Percentiles rank a stretch among this genome's conserved stretches.
Evolutionary conservation across 1,140 invertebrate genomes (phyloP).

Genomic region (Hyles euphorbiae): DNA sequence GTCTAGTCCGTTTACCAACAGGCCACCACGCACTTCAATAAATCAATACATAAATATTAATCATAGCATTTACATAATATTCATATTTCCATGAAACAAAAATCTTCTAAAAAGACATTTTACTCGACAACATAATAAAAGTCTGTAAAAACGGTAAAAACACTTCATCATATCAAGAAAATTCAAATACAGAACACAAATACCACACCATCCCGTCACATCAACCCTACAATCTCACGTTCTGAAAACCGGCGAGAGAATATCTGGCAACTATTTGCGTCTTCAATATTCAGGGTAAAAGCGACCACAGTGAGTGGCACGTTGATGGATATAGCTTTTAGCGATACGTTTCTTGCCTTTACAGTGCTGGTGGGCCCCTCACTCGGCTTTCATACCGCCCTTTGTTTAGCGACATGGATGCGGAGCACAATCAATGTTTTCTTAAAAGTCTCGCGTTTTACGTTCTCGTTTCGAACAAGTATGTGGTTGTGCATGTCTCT

Average conservation of each 20-base stretch:
- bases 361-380: constrained; percentile 16
- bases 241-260: constrained; percentile 2
- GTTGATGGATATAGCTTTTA: constrained; percentile 39
- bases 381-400: constrained; percentile 21
- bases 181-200: too few relatives aligned
- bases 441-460: constrained; percentile 16
- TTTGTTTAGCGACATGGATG: constrained; percentile 34
- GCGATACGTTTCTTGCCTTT: constrained; percentile 39
- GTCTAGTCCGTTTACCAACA: too few relatives aligned
- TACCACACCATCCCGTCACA: background rate
- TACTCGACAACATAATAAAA: too few relatives aligned
- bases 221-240: background rate
- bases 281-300: constrained; percentile 30
- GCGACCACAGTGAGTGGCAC: constrained; percentile 21
- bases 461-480: background rate
- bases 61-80: too few relatives aligned
- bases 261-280: constrained; percentile 17
- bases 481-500: too few relatives aligned
- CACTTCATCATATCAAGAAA: too few relatives aligned
- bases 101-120: too few relatives aligned
- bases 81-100: too few relatives aligned
- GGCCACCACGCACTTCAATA: too few relatives aligned
- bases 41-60: too few relatives aligned
- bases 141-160: too few relatives aligned
- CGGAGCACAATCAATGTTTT: constrained; percentile 32